A percentile compares a stretch with the other conserved stretches of the same genome.
Evolutionary conservation across 2,797 vertebrate genomes (phyloP).

Genomic region (Periparus ater): DNA sequence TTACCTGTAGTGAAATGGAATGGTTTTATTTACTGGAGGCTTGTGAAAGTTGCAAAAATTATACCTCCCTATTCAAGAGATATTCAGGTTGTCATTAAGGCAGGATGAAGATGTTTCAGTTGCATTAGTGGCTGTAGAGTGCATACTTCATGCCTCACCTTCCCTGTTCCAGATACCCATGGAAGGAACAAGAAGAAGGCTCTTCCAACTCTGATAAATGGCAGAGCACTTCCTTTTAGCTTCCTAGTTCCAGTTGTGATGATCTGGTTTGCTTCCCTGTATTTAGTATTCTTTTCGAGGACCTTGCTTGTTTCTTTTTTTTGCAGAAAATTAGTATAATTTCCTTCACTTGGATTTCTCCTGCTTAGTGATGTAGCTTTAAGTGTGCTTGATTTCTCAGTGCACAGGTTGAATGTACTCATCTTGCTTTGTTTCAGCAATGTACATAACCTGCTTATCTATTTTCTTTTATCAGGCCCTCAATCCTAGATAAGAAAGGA

Average conservation of each 20-base stretch:
- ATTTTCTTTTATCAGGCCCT: background rate
- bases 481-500: background rate
- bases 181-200: background rate
- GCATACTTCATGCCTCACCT: background rate
- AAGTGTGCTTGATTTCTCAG: background rate
- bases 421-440: background rate
- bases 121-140: background rate
- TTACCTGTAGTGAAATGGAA: background rate
- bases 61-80: background rate
- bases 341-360: background rate
- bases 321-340: background rate
- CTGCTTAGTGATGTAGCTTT: background rate
- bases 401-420: background rate
- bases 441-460: background rate
- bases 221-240: background rate
- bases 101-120: background rate
- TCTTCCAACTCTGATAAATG: rapidly evolving
- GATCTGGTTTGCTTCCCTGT: background rate
- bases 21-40: background rate
- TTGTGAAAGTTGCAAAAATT: background rate
- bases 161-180: background rate
- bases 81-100: background rate
- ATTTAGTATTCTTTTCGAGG: background rate
- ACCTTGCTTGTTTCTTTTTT: background rate
- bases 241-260: background rate